Conservation (phyloP, 2,888 invertebrate species). For the Campopleginae sp. region DNA sequence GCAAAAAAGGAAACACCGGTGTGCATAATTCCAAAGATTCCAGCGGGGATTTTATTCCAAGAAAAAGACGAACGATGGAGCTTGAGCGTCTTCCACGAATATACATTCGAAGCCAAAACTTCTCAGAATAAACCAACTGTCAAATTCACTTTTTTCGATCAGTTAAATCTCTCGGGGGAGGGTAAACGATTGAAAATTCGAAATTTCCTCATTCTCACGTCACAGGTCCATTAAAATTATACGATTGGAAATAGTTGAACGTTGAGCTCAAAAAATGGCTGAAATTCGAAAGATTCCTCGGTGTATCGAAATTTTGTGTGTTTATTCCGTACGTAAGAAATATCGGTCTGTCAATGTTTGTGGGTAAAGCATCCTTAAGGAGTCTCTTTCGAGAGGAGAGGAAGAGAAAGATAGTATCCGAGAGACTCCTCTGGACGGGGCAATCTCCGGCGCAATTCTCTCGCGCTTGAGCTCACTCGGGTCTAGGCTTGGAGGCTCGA, state of each 20-base stretch:
- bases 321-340: neutral
- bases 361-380: neutral
- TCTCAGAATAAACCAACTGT: neutral
- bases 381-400: neutral
- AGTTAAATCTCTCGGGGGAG: no score
- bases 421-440: slow-evolving; percentile 36
- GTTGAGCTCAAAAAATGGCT: neutral
- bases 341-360: neutral
- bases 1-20: slow-evolving; percentile 39
- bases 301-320: neutral
- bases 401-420: slow-evolving; percentile 20
- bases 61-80: slow-evolving; percentile 30
- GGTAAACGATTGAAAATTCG: no score
- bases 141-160: no score
- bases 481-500: slow-evolving; percentile 57
- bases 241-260: no score
- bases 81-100: neutral
- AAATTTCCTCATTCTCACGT: no score
- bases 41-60: slow-evolving; percentile 13
- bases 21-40: slow-evolving; percentile 21
- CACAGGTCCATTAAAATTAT: no score
- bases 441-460: slow-evolving; percentile 53
- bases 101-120: neutral
- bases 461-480: slow-evolving; percentile 57
- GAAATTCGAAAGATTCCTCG: neutral